These are phyloP conservation scores for Hyla sarda DNA, from an alignment of 2,113 vertebrate species.

Conservation along the genomic window DNA sequence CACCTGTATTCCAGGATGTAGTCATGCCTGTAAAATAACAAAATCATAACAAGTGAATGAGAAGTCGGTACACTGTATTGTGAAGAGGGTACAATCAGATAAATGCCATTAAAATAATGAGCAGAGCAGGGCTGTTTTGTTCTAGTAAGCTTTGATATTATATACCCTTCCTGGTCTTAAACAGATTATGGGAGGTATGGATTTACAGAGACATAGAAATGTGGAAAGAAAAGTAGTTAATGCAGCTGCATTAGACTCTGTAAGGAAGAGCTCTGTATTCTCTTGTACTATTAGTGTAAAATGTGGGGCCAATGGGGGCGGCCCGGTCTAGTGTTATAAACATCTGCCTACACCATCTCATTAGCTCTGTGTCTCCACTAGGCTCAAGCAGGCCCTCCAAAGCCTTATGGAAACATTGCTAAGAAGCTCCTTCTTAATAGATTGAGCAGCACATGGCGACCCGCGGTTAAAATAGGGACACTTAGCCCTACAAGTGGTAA, in stretches of 20 bases:
- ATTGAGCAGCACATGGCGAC: not conserved
- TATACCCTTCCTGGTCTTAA: constrained; percentile 56
- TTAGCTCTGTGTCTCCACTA: constrained; percentile 34
- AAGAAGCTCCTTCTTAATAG: constrained; percentile 13
- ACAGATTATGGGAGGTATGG: constrained; percentile 56
- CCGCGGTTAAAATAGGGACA: constrained; percentile 15
- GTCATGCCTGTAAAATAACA: constrained; percentile 17
- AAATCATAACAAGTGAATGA: constrained; percentile 25
- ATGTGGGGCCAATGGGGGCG: constrained; percentile 20
- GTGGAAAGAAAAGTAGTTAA: constrained; percentile 42
- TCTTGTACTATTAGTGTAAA: constrained; percentile 37
- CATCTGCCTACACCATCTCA: constrained; percentile 42
- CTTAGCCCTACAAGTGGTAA: not conserved
- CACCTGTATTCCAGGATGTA: not conserved
- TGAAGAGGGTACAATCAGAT: constrained; percentile 46
- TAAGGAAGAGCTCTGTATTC: constrained; percentile 22
- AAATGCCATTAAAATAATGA: constrained; percentile 60
- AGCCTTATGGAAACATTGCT: constrained; percentile 21
- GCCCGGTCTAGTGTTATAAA: constrained; percentile 2
- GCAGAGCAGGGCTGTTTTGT: constrained; percentile 50
- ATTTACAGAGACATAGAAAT: constrained; percentile 49
- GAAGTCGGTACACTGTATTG: constrained; percentile 21
- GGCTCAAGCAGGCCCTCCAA: constrained; percentile 37
- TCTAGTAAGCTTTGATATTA: constrained; percentile 57
- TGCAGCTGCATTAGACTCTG: constrained; percentile 44